Base-by-base conservation (phyloP, 2,113 vertebrate species). In the Crotalus helleri region DNA sequence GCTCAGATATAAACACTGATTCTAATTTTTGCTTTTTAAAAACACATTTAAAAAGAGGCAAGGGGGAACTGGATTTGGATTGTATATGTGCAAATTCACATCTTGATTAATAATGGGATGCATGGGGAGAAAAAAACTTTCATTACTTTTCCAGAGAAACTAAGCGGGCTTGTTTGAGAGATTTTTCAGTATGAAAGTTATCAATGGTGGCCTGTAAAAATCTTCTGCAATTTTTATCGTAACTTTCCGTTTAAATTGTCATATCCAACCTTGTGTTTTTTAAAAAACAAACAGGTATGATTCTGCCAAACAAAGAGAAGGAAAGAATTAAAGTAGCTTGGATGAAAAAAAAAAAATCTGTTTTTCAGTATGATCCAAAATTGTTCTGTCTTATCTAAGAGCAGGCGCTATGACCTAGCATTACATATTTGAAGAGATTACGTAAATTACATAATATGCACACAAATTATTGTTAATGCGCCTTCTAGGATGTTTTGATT, bases 241-340 rank as follows among this genome's bases (percentile, higher is more conserved):
- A 91, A 4, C 92, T 59, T 74, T 92, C n/a, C 64, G 85, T 58
- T 85, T 88, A 26, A 39, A 1, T 0, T 87, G 51, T 9, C 89
- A 92, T 81, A 90, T 92, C 17, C 90, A 23, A 12, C n/a, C 55
- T 33, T 91, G n/a, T 5, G 57, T 86, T 91, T 86, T 61, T 49
- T 33, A 85, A 91, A 9, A 64, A 94, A 88, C 85, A 26, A 94
- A 88, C 15, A 90, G 46, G 3, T 2, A 94, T 58, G 91, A 88
- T 13, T 85, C 0, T 19, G 19, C 59, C 94, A 92, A 96, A 94
- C 23, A 4, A 92, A 7, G 9, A 91, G 87, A 21, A 49, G 93
- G 33, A 91, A 1, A 53, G 93, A 93, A 57, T 91, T 85, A 93
- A 90, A 0, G 0, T 24, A 58, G 29, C 10, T 93, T 92, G 4